These are phyloP conservation scores for Eutrigla gurnardus DNA, from an alignment of 2,797 vertebrate species.

Conservation along the genomic window DNA sequence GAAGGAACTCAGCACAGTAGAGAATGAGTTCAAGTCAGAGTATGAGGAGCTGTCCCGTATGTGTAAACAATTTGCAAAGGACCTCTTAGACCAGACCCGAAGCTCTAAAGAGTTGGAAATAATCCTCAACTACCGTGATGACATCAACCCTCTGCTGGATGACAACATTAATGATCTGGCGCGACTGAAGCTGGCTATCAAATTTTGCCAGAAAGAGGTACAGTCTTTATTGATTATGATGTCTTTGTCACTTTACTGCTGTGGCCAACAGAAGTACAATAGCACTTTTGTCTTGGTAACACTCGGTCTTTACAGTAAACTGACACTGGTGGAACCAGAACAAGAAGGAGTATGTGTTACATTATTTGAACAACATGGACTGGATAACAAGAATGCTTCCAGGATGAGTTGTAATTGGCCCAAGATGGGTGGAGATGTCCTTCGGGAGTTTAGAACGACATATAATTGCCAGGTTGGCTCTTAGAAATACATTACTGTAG, in stretches of 20 bases:
- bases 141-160: slow-evolving; percentile 90
- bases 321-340: background rate
- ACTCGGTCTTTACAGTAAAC: background rate
- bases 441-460: slow-evolving; percentile 61
- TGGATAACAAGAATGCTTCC: slow-evolving; percentile 34
- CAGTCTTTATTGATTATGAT: slow-evolving; percentile 46
- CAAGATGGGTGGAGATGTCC: slow-evolving; percentile 70
- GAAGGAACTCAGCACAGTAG: slow-evolving; percentile 93
- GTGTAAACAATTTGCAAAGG: slow-evolving; percentile 96
- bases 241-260: background rate
- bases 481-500: slow-evolving; percentile 73
- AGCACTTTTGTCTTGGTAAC: background rate
- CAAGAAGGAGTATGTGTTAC: background rate
- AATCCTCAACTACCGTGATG: slow-evolving; percentile 96
- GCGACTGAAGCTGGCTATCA: slow-evolving; percentile 96
- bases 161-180: slow-evolving; percentile 92
- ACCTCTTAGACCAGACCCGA: slow-evolving; percentile 96
- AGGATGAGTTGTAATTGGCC: slow-evolving; percentile 68
- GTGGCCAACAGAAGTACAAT: background rate
- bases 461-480: slow-evolving; percentile 71
- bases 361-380: slow-evolving; percentile 19
- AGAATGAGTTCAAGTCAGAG: slow-evolving; percentile 97
- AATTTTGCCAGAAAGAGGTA: slow-evolving; percentile 98
- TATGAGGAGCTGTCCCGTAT: slow-evolving; percentile 93
- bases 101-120: slow-evolving; percentile 96